A percentile compares a stretch with the other conserved stretches of the same genome.
phyloP scores from a whole-genome alignment of 2,888 invertebrate species.

The Melitaea athalia region DNA sequence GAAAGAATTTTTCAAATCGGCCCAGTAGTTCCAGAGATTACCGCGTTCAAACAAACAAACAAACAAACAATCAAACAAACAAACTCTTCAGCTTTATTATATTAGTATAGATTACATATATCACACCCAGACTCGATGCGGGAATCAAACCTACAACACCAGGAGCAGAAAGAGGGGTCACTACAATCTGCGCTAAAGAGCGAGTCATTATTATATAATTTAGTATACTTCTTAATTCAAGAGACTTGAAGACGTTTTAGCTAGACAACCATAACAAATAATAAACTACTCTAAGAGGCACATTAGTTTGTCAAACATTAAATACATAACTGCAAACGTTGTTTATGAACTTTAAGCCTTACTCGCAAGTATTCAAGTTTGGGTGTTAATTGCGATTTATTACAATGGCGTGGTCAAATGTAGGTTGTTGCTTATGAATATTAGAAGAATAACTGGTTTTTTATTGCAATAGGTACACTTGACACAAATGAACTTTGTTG shows the following conservation, averaged over 20 bases:
- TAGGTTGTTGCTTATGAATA: slow-evolving; percentile 10
- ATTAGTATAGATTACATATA: no score
- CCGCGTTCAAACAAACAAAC: no score
- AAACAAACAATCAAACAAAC: no score
- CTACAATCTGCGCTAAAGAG: no score
- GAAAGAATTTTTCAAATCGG: no score
- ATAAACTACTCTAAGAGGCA: neutral
- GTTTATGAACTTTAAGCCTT: neutral
- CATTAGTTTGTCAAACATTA: neutral
- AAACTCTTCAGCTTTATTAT: no score
- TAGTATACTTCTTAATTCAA: neutral
- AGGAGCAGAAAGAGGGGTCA: no score
- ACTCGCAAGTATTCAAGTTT: slow-evolving; percentile 2
- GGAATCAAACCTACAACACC: no score
- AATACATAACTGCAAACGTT: neutral
- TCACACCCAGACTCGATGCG: no score
- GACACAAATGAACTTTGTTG: slow-evolving; percentile 1
- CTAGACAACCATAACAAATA: neutral
- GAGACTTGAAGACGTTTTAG: neutral
- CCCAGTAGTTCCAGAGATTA: no score
- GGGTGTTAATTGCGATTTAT: slow-evolving; percentile 33
- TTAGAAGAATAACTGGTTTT: slow-evolving; percentile 5
- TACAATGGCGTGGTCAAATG: slow-evolving; percentile 35
- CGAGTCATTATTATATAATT: no score
- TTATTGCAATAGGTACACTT: slow-evolving; percentile 13